phyloP scores from a whole-genome alignment of 2,888 invertebrate genomes.

The Eueremaeus valkanovi region DNA sequence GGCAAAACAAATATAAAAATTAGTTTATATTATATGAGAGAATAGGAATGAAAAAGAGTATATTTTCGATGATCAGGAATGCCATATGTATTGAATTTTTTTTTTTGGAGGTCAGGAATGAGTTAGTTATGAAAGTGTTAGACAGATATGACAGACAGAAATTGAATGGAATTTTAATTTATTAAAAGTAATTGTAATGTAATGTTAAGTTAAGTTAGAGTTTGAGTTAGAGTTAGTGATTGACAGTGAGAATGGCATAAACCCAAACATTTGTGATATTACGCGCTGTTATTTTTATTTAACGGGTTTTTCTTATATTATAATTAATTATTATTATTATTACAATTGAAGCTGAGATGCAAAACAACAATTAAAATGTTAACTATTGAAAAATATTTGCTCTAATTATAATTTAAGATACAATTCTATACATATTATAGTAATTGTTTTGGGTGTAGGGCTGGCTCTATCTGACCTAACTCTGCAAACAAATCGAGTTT shows the following conservation, averaged over 20 bases:
- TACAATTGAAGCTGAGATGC: constrained; percentile 14
- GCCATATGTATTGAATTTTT: constrained; percentile 22
- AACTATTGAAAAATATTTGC: constrained; percentile 14
- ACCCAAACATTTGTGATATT: constrained; percentile 35
- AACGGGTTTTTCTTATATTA: neutral
- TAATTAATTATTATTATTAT: neutral
- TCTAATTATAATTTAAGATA: neutral
- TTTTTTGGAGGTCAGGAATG: neutral
- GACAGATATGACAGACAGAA: no score
- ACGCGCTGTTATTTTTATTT: constrained; percentile 27
- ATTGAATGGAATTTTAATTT: no score
- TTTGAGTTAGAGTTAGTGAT: constrained; percentile 28
- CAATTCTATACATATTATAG: constrained; percentile 15
- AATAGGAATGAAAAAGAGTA: neutral
- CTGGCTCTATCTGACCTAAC: neutral
- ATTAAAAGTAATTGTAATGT: no score
- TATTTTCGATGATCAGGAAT: constrained; percentile 29
- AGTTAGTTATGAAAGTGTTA: no score
- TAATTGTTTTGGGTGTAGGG: constrained; percentile 12
- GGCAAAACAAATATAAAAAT: no score
- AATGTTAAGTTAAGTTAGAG: neutral
- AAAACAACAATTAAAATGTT: constrained; percentile 19
- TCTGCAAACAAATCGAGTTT: neutral
- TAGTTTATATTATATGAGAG: no score
- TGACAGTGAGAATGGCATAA: constrained; percentile 34